phyloP scores from a whole-genome alignment of 1,140 invertebrate species.

The Drosophila bocqueti region DNA sequence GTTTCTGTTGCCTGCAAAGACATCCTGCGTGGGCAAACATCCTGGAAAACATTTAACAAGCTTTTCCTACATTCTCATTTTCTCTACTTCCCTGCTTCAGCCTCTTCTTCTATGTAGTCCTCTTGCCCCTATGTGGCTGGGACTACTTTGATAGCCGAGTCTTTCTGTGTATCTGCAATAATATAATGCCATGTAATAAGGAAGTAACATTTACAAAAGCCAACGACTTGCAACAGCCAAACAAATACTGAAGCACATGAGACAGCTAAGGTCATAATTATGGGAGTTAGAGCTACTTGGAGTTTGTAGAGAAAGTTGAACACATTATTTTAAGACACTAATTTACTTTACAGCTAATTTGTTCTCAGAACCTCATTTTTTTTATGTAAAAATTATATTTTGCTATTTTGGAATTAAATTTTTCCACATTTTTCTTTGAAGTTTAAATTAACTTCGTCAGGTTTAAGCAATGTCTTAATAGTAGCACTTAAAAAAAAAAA shows the following conservation, averaged over 20 bases:
- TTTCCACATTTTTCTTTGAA: too few relatives aligned
- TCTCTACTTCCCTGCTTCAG: not conserved
- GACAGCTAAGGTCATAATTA: not conserved
- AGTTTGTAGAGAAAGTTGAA: not conserved
- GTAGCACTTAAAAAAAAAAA: too few relatives aligned
- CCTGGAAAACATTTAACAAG: slow-evolving; percentile 49
- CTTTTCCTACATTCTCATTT: not conserved
- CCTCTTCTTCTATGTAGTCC: slow-evolving; percentile 2
- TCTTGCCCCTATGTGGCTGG: slow-evolving; percentile 22
- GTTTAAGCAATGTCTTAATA: too few relatives aligned
- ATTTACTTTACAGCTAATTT: not conserved
- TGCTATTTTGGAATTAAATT: too few relatives aligned
- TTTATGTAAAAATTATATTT: too few relatives aligned
- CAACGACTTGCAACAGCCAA: slow-evolving; percentile 66
- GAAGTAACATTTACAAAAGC: slow-evolving; percentile 81
- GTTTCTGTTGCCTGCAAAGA: slow-evolving; percentile 19
- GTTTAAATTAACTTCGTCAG: too few relatives aligned
- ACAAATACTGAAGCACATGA: slow-evolving; percentile 22
- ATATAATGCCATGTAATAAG: slow-evolving; percentile 72
- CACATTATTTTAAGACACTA: not conserved
- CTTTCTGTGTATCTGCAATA: slow-evolving; percentile 40
- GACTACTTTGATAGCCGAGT: slow-evolving; percentile 38
- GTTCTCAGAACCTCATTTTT: not conserved
- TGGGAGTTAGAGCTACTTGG: not conserved
- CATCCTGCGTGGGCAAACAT: slow-evolving; percentile 42